These are phyloP conservation scores for Polymixis flavicincta DNA, from an alignment of 2,888 invertebrate species.

Conservation along the genomic window DNA sequence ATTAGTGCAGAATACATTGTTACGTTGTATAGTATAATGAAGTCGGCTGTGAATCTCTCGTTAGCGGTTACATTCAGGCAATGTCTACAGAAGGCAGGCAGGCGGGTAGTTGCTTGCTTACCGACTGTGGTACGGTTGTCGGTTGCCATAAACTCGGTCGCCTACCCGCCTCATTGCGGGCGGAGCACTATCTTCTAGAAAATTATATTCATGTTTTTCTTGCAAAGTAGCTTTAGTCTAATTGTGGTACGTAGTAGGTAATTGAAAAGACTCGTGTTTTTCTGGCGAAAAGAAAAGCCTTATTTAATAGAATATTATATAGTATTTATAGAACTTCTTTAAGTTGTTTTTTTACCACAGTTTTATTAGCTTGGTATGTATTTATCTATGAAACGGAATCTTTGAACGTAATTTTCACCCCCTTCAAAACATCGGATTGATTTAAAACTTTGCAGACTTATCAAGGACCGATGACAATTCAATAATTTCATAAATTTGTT, in stretches of 20 bases:
- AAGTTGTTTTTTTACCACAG: too few species aligned
- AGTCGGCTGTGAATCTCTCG: conserved; percentile 28
- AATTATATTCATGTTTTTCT: conserved; percentile 40
- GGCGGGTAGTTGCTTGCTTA: conserved; percentile 33
- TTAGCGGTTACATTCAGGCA: conserved; percentile 32
- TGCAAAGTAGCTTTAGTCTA: conserved; percentile 20
- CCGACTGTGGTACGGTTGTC: conserved; percentile 18
- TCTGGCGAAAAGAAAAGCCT: background rate
- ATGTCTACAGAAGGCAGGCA: conserved; percentile 22
- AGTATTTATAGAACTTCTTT: too few species aligned
- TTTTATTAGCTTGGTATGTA: too few species aligned
- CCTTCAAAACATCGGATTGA: too few species aligned
- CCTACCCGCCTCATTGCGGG: conserved; percentile 17
- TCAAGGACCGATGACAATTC: too few species aligned
- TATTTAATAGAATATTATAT: conserved; percentile 1
- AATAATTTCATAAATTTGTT: too few species aligned
- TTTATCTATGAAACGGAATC: too few species aligned
- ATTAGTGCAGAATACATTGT: conserved; percentile 7
- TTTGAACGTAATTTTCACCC: too few species aligned
- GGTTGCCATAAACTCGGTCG: conserved; percentile 30
- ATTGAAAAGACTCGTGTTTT: background rate
- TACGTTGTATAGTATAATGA: background rate
- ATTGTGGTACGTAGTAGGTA: background rate
- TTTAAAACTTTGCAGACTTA: too few species aligned
- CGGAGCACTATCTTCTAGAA: conserved; percentile 23